Base-by-base conservation (phyloP, 2,888 invertebrate genomes). In the Serrognathus titanus region DNA sequence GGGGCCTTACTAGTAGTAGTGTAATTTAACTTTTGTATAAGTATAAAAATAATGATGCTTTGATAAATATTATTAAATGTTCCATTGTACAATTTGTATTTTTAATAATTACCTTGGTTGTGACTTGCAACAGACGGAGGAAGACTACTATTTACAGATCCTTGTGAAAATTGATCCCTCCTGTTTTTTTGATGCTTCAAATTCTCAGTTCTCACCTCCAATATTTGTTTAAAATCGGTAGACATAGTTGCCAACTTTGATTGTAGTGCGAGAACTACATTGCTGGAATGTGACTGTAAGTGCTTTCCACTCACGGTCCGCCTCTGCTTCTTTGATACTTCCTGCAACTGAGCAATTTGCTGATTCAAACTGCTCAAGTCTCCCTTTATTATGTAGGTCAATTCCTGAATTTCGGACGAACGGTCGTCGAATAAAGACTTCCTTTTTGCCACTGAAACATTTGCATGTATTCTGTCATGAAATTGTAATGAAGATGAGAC, bases 151-250 rank as follows among this genome's bases (percentile, higher is more conserved):
- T 83, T 82, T 3, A 85, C 80, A 53, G 82, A 82, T 35, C 86
- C 87, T 74, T 87, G 87, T n/a, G 85, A 83, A 75, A 92, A 96
- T 73, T 97, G 95, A 75, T 98, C 97, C 63, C 97, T 83, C 66
- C 98, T 85, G 63, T 83, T 88, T 75, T 96, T 95, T 76, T 98
- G 97, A 69, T 96, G 92, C 76, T 95, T 95, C 73, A 99, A 81
- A 80, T 97, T 99, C 85, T 99, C 97, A 11, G 97, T 97, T 69
- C 98, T 83, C 13, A 97, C 93, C 85, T 99, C 98, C 55, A 99
- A 83, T 47, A 99, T 96, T 80, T 91, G 92, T 79, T 98, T 97
- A 76, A 99, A 99, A 72, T 97, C 94, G 63, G 92, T 95, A 47
- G 97, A 97, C 92, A 99, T 97, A 61, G 89, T 89, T 36, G 97